Evolutionary conservation across 2,888 invertebrate genomes (phyloP).

Genomic region (Molorchus minor): DNA sequence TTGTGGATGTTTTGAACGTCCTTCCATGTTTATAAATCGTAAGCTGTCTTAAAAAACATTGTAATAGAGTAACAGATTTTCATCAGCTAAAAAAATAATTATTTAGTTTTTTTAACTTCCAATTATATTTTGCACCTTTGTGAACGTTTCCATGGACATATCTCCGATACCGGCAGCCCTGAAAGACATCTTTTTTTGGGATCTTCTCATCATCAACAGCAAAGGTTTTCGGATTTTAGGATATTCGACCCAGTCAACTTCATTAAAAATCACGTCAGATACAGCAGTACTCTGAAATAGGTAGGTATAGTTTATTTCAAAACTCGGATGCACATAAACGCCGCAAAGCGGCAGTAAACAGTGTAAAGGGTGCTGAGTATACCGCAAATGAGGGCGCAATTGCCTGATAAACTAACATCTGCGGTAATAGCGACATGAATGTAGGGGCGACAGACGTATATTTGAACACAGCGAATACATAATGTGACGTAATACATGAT

Average conservation of each 20-base stretch:
- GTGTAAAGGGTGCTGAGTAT: no score
- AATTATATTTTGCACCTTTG: slow-evolving; percentile 7
- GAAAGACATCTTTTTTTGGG: slow-evolving; percentile 17
- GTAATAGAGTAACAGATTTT: slow-evolving; percentile 1
- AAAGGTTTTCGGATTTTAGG: slow-evolving; percentile 3
- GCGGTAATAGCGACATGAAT: no score
- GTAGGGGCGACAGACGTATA: no score
- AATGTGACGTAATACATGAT: no score
- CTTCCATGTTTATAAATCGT: background rate
- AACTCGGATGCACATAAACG: no score
- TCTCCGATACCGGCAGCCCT: slow-evolving; percentile 18
- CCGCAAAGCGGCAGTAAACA: no score
- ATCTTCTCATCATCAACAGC: slow-evolving; percentile 10
- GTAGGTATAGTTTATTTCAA: no score
- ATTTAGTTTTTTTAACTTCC: background rate
- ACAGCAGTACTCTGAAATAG: slow-evolving; percentile 10
- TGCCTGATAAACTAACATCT: no score
- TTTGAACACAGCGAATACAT: no score
- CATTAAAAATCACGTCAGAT: slow-evolving; percentile 16
- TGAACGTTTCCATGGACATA: slow-evolving; percentile 20
- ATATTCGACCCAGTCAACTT: slow-evolving; percentile 11
- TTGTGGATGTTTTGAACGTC: no score
- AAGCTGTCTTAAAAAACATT: background rate
- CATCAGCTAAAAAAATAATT: slow-evolving; percentile 1
- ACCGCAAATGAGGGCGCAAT: no score